A percentile compares a stretch with the other conserved stretches of the same genome.
Conservation (phyloP, 23 tunicate species). For the Diplosoma virens region DNA sequence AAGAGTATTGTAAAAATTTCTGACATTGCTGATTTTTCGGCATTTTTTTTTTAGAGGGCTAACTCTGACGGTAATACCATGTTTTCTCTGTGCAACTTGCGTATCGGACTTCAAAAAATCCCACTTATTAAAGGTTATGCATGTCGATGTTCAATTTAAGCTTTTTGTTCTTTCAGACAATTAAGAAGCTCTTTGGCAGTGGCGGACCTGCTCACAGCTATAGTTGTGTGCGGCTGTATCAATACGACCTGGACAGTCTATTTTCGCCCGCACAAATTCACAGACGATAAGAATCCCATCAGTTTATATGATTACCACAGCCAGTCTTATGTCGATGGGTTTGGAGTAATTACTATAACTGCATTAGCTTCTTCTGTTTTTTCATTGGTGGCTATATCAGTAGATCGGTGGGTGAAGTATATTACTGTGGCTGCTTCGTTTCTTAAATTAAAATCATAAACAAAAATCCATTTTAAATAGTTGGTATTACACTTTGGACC, state of each 20-base stretch:
- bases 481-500: too few species aligned
- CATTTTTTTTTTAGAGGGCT: not conserved
- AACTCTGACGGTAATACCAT: too few species aligned
- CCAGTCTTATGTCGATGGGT: conserved; percentile 30
- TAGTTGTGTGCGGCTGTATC: conserved; percentile 28
- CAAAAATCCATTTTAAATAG: too few species aligned
- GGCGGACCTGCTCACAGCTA: conserved; percentile 35
- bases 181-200: conserved; percentile 34
- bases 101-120: too few species aligned
- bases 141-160: not conserved
- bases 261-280: conserved; percentile 31
- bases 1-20: not conserved
- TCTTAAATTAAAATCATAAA: too few species aligned
- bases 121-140: not conserved
- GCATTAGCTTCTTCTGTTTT: conserved; percentile 41
- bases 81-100: too few species aligned
- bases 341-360: conserved; percentile 34
- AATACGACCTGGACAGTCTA: conserved; percentile 42
- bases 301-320: conserved; percentile 21
- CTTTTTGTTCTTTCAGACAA: conserved; percentile 4
- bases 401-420: too few species aligned
- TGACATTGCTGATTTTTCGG: not conserved
- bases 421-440: too few species aligned
- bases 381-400: conserved; percentile 25
- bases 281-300: conserved; percentile 10